Base-by-base conservation (phyloP, 2,888 invertebrate genomes). In the Hybos culiciformis region DNA sequence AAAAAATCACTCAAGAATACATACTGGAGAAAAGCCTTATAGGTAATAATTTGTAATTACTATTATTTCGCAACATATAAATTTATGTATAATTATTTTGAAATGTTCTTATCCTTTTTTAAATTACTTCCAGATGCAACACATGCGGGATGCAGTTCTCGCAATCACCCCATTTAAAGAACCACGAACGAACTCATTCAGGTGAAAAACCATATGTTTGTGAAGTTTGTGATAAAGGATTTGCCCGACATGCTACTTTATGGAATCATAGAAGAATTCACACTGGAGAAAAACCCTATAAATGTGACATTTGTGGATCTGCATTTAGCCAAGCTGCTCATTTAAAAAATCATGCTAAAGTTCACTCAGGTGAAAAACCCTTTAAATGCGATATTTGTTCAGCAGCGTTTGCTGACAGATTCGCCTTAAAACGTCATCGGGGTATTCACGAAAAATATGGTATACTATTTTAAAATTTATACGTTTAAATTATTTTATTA, bases 121-220 rank as follows among this genome's bases (percentile, higher is more conserved):
- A 7, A 39, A 21, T 41, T 11, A 18, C 15, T 57, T 56, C 54
- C 59, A 82, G 82, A 63, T 88, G 87, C 67, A 80, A 77, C 58
- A 85, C 86, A 19, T 88, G 87, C 61, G 87, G 87, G 37, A 87
- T 87, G 87, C 86, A 86, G 61, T 87, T 88, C 62, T 86, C 86
- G 6, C 87, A 88, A 58, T 84, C 84, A 43, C 87, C 87, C 3
- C 87, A 88, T 71, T 69, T 88, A 42, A 87, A 87, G 59, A 88
- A 87, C 62, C 87, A 87, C 58, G 87, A 88, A 64, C 73, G 87
- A 56, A 87, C 87, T 44, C 87, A 88, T 62, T 85, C 85, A 24
- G 87, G 87, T 3, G 87, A 87, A 58, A 77, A 86, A 49, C 87
- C 87, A 1, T 87, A 87, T 61, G 85, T 87, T 46, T 88, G 87